A percentile compares a stretch with the other conserved stretches of the same genome.
These are phyloP conservation scores for Chloroceryle inda DNA, from an alignment of 2,797 vertebrate genomes.

Conservation along the genomic window DNA sequence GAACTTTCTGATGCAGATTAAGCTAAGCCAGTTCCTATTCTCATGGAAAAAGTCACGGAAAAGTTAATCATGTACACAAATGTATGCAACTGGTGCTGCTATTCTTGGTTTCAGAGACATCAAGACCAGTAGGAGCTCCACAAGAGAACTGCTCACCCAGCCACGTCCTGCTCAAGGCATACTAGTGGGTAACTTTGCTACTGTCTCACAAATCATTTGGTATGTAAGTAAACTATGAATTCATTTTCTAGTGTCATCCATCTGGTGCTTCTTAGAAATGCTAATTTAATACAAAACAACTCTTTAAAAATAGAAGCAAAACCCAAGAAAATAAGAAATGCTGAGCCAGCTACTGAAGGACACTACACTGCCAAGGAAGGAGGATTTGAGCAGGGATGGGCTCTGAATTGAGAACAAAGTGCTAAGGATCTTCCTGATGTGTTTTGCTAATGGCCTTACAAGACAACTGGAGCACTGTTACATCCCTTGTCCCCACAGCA, in stretches of 20 bases:
- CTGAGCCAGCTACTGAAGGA: neutral
- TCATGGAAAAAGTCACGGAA: neutral
- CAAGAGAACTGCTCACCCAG: neutral
- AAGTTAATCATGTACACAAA: neutral
- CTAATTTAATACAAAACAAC: neutral
- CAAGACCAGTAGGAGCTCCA: neutral
- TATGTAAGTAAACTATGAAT: neutral
- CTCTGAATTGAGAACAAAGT: neutral
- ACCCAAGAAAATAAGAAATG: neutral
- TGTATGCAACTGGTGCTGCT: neutral
- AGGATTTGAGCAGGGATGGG: neutral
- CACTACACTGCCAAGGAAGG: neutral
- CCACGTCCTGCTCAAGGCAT: neutral
- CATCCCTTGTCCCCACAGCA: neutral
- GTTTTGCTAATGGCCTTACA: neutral
- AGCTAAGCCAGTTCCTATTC: neutral
- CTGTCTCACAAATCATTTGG: neutral
- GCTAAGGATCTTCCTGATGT: neutral
- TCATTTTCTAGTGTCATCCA: neutral
- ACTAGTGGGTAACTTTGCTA: neutral
- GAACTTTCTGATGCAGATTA: constrained; percentile 4
- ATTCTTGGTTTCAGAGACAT: neutral
- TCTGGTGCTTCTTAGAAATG: neutral
- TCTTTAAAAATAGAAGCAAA: constrained; percentile 2
- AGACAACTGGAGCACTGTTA: neutral